These are phyloP conservation scores for Empis stercorea DNA, from an alignment of 2,888 invertebrate species.

Conservation along the genomic window DNA sequence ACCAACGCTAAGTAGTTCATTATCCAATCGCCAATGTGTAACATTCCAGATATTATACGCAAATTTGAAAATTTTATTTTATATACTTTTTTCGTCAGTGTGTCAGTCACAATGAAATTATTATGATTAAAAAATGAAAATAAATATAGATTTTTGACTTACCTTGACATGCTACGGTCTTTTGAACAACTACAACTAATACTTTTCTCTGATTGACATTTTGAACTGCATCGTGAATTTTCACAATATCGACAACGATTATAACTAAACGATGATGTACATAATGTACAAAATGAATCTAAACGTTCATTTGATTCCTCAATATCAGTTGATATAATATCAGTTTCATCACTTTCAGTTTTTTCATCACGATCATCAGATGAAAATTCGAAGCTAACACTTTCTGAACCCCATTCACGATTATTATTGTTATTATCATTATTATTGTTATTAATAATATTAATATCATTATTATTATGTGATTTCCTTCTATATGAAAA, in stretches of 20 bases:
- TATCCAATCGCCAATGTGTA: no score
- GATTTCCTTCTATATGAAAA: conserved; percentile 15
- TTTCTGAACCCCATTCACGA: conserved; percentile 20
- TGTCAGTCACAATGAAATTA: no score
- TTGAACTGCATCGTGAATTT: conserved; percentile 32
- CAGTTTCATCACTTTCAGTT: conserved; percentile 5
- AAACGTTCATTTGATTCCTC: conserved; percentile 15
- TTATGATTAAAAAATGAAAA: not conserved
- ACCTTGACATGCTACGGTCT: conserved; percentile 12
- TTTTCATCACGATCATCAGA: conserved; percentile 21
- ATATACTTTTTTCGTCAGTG: no score
- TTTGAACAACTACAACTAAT: conserved; percentile 19
- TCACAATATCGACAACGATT: conserved; percentile 32
- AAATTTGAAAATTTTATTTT: no score
- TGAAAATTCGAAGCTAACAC: conserved; percentile 27
- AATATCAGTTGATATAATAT: not conserved
- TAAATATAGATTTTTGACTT: conserved; percentile 4
- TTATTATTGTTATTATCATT: conserved; percentile 2
- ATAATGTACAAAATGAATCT: conserved; percentile 34
- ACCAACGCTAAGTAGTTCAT: no score
- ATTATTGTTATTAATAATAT: conserved; percentile 16
- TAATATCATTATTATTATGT: conserved; percentile 14
- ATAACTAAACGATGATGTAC: conserved; percentile 36
- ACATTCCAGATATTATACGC: no score
- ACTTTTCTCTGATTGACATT: conserved; percentile 28